Percentiles rank a stretch among this genome's conserved stretches.
phyloP scores from a whole-genome alignment of 2,888 invertebrate genomes.

The Eulithis prunata region DNA sequence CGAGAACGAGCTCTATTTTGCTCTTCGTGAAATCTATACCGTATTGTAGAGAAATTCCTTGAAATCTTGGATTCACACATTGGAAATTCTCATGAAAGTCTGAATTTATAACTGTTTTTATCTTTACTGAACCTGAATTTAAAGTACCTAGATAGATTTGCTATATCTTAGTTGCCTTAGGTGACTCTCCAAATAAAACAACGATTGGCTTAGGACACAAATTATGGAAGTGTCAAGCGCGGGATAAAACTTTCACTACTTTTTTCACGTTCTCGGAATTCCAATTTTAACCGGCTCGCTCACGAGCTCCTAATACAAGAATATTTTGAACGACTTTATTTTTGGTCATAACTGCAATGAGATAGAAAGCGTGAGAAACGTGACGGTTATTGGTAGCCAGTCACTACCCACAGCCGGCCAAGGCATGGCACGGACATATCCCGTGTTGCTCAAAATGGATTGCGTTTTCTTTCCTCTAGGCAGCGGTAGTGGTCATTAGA shows the following conservation, averaged over 20 bases:
- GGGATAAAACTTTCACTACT: conserved; percentile 17
- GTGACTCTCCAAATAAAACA: not conserved
- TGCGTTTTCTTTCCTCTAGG: conserved; percentile 27
- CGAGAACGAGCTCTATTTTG: conserved; percentile 29
- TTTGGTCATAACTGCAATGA: conserved; percentile 32
- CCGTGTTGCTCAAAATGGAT: conserved; percentile 23
- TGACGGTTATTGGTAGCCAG: conserved; percentile 16
- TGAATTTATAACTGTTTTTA: no score
- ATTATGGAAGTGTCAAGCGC: conserved; percentile 1
- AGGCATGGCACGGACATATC: conserved; percentile 9
- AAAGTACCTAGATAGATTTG: not conserved
- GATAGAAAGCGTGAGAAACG: conserved; percentile 37
- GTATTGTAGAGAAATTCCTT: not conserved
- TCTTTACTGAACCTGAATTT: no score
- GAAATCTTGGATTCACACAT: not conserved
- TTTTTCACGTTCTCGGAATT: conserved; percentile 24
- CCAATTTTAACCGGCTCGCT: conserved; percentile 32
- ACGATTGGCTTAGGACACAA: not conserved
- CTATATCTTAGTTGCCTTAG: no score
- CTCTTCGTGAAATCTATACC: not conserved
- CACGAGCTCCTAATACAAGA: conserved; percentile 23
- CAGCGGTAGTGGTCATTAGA: conserved; percentile 28
- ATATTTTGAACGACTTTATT: conserved; percentile 24
- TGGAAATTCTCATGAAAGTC: no score
- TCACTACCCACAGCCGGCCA: not conserved